Percentiles rank a stretch among this genome's conserved stretches.
Conservation (phyloP, 2,888 invertebrate species). For the Rotaria magnacalcarata region DNA sequence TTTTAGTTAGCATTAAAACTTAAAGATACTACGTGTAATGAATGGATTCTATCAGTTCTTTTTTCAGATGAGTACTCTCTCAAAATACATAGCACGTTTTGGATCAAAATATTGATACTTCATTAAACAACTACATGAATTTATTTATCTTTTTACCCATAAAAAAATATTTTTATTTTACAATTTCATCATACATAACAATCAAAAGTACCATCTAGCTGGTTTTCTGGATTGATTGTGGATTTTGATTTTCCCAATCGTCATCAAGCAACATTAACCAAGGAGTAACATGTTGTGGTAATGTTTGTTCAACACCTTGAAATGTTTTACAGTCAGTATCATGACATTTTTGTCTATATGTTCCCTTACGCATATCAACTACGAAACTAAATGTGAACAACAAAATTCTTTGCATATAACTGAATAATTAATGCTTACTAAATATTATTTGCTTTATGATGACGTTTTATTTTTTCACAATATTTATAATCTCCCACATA, state of each 20-base stretch:
- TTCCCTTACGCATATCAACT: conserved; percentile 61
- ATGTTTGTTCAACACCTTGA: not conserved
- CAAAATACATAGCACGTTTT: too few relatives aligned
- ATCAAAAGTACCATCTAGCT: not conserved
- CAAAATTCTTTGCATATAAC: not conserved
- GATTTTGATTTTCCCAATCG: not conserved
- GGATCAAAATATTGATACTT: too few relatives aligned
- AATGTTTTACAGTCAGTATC: conserved; percentile 63
- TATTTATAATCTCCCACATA: conserved; percentile 61
- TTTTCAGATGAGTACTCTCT: too few relatives aligned
- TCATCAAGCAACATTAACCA: not conserved
- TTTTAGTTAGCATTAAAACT: too few relatives aligned
- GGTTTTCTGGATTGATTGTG: not conserved
- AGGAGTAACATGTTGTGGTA: not conserved
- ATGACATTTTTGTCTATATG: conserved; percentile 66
- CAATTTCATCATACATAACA: not conserved
- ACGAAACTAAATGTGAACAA: conserved; percentile 53
- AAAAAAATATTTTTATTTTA: not conserved
- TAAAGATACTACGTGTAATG: too few relatives aligned
- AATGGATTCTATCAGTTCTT: too few relatives aligned
- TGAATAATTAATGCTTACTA: conserved; percentile 54
- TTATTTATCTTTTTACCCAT: not conserved
- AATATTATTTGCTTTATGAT: conserved; percentile 66
- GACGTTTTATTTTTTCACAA: conserved; percentile 64
- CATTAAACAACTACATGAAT: not conserved